These are phyloP conservation scores for Drosophila paranaensis DNA, from an alignment of 2,888 invertebrate genomes.

Conservation along the genomic window DNA sequence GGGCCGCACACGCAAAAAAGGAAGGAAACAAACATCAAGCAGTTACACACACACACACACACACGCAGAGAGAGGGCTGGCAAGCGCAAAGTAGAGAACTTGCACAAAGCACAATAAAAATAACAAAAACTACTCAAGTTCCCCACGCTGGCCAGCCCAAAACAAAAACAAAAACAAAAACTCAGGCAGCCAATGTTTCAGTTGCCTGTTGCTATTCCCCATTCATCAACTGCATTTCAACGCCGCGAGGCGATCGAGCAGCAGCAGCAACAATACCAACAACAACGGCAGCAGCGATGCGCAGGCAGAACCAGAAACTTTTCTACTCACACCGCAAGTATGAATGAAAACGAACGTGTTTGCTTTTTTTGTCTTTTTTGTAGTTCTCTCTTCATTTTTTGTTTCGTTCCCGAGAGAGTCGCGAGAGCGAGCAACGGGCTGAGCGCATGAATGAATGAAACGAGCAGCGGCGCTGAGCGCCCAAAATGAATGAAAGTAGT, in stretches of 20 bases:
- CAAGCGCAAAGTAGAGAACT: conserved; percentile 37
- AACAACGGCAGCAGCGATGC: conserved; percentile 20
- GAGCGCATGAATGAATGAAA: conserved; percentile 66
- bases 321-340: conserved; percentile 68
- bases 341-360: conserved; percentile 81
- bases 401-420: conserved; percentile 18
- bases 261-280: conserved; percentile 21
- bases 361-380: conserved; percentile 34
- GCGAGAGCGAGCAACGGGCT: conserved; percentile 27
- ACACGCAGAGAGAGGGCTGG: conserved; percentile 10
- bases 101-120: conserved; percentile 58
- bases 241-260: conserved; percentile 71
- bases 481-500: conserved; percentile 76
- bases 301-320: conserved; percentile 70
- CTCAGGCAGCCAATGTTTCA: conserved; percentile 31
- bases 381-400: conserved; percentile 20
- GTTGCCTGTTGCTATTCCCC: conserved; percentile 52
- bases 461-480: conserved; percentile 50
- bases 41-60: conserved; percentile 22
- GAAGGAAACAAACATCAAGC: conserved; percentile 79
- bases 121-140: conserved; percentile 60
- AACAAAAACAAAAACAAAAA: conserved; percentile 42
- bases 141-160: conserved; percentile 49
- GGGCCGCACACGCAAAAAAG: conserved; percentile 68
- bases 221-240: conserved; percentile 81